A percentile compares a stretch with the other conserved stretches of the same genome.
Evolutionary conservation across 2,888 invertebrate species (phyloP).

Genomic region (Cephus sareptanus): DNA sequence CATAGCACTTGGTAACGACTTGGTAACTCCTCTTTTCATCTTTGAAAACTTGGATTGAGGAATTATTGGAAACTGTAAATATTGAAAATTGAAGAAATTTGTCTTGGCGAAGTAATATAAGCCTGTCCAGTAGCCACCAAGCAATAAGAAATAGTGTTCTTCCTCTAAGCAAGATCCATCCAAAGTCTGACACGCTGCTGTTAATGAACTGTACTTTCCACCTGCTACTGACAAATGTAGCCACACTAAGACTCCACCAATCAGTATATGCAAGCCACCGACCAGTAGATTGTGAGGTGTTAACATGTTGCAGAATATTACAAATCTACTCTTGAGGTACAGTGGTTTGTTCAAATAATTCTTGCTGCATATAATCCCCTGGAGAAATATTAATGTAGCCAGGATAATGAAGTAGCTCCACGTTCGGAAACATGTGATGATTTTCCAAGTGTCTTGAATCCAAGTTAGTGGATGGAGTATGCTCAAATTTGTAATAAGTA

Average conservation of each 20-base stretch:
- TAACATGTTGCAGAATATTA: conserved; percentile 73
- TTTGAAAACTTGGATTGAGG: conserved; percentile 77
- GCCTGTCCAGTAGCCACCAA: conserved; percentile 78
- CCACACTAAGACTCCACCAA: conserved; percentile 77
- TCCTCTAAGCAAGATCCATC: conserved; percentile 73
- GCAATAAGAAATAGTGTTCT: conserved; percentile 75
- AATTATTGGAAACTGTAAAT: conserved; percentile 76
- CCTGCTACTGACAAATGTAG: conserved; percentile 76
- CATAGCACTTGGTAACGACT: conserved; percentile 72
- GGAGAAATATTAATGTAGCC: conserved; percentile 73
- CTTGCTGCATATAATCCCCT: conserved; percentile 79
- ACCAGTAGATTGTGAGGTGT: conserved; percentile 72
- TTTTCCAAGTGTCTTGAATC: conserved; percentile 72
- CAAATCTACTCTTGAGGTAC: conserved; percentile 76
- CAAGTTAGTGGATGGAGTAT: conserved; percentile 74
- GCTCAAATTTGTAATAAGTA: conserved; percentile 71
- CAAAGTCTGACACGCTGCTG: conserved; percentile 66
- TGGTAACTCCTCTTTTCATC: conserved; percentile 71
- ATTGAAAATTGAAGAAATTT: conserved; percentile 69
- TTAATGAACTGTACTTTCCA: conserved; percentile 70
- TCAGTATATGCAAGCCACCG: conserved; percentile 71
- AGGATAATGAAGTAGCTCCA: conserved; percentile 76
- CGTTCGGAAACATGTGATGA: conserved; percentile 74
- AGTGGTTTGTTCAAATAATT: conserved; percentile 73
- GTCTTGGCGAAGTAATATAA: conserved; percentile 71